A percentile compares a stretch with the other conserved stretches of the same genome.
phyloP scores from a whole-genome alignment of 2,888 invertebrate genomes.

The Amphiduros pacificus region DNA sequence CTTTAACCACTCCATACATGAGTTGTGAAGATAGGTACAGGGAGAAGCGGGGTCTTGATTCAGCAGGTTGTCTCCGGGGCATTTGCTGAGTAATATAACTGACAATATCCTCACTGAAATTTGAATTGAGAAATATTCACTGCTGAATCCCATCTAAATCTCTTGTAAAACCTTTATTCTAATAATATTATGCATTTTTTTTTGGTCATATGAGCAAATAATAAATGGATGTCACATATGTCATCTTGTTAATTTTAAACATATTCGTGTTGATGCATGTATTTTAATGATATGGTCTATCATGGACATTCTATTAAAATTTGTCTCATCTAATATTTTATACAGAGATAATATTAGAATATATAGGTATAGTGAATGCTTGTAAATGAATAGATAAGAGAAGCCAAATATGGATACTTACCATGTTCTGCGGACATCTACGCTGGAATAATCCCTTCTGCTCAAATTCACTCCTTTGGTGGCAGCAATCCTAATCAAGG shows the following conservation, averaged over 20 bases:
- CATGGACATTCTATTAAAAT: too few relatives aligned
- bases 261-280: not conserved
- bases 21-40: slow-evolving; percentile 43
- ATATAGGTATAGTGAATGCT: too few relatives aligned
- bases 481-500: slow-evolving; percentile 39
- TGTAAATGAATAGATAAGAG: too few relatives aligned
- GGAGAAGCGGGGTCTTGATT: slow-evolving; percentile 39
- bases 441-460: slow-evolving; percentile 34
- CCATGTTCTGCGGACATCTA: slow-evolving; percentile 35
- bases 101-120: slow-evolving; percentile 36
- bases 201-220: not conserved
- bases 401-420: slow-evolving; percentile 12
- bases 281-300: not conserved
- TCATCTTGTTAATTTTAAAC: not conserved
- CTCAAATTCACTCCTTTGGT: slow-evolving; percentile 33
- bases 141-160: too few relatives aligned
- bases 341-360: too few relatives aligned
- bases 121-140: too few relatives aligned
- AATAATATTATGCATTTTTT: not conserved
- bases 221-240: not conserved
- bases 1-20: slow-evolving; percentile 39
- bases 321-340: too few relatives aligned
- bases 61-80: slow-evolving; percentile 13
- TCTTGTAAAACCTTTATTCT: not conserved
- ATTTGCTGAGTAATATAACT: slow-evolving; percentile 32